A percentile compares a stretch with the other conserved stretches of the same genome.
phyloP scores from a whole-genome alignment of 1,140 invertebrate genomes.

The Oncopeltus fasciatus region DNA sequence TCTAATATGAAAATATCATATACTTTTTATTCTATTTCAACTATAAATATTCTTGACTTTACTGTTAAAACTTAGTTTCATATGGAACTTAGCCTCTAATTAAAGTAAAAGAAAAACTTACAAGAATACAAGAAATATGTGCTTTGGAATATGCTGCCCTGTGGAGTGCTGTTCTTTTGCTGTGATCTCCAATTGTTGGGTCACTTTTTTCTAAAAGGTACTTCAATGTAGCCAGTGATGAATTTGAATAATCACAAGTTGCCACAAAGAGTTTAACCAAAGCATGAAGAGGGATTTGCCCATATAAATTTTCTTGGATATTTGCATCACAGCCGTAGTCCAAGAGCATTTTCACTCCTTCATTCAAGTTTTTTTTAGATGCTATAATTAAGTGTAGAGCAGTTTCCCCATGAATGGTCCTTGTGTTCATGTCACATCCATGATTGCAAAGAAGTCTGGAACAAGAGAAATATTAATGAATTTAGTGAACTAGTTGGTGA shows the following conservation, averaged over 20 bases:
- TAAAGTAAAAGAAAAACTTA: no score
- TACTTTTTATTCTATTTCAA: no score
- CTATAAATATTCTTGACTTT: no score
- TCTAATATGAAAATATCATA: no score
- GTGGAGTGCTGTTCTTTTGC: slow-evolving; percentile 30
- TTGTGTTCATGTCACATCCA: slow-evolving; percentile 30
- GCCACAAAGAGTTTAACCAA: slow-evolving; percentile 29
- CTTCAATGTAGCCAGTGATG: slow-evolving; percentile 26
- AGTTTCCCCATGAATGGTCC: slow-evolving; percentile 32
- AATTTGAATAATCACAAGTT: slow-evolving; percentile 26
- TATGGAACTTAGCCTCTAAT: no score
- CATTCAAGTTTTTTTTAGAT: slow-evolving; percentile 27
- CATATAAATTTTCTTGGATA: slow-evolving; percentile 32
- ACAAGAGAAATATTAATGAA: slow-evolving; percentile 10
- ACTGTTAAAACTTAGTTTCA: no score
- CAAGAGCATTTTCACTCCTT: slow-evolving; percentile 29
- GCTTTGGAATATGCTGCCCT: slow-evolving; percentile 29
- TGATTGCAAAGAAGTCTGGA: slow-evolving; percentile 28
- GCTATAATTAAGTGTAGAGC: slow-evolving; percentile 31
- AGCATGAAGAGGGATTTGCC: slow-evolving; percentile 31
- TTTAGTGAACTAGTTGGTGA: no score
- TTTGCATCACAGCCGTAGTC: slow-evolving; percentile 29
- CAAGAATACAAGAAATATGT: slow-evolving; percentile 16
- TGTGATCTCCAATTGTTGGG: slow-evolving; percentile 31
- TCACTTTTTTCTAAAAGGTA: slow-evolving; percentile 29